Evolutionary conservation across 2,888 invertebrate species (phyloP).

Genomic region (Macrophya alboannulata): DNA sequence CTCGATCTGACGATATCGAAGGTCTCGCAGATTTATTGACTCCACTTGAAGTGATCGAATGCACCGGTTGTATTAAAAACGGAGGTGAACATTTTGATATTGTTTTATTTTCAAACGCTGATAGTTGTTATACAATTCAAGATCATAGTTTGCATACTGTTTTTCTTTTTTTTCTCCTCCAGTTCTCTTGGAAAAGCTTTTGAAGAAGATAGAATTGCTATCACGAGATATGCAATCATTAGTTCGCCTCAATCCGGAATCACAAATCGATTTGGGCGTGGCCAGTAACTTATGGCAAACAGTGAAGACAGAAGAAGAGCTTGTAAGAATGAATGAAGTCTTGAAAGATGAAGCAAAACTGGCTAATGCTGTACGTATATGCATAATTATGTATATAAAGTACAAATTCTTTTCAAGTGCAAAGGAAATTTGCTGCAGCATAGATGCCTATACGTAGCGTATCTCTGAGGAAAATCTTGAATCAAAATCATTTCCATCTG

Average conservation of each 20-base stretch:
- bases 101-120: not conserved
- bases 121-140: too few relatives aligned
- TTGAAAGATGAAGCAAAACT: constrained; percentile 14
- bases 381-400: not conserved
- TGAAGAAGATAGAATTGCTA: not conserved
- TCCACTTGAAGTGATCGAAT: constrained; percentile 17
- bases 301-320: constrained; percentile 7
- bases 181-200: not conserved
- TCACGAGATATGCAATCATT: not conserved
- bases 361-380: constrained; percentile 3
- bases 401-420: not conserved
- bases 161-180: not conserved
- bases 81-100: not conserved
- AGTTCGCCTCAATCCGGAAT: too few relatives aligned
- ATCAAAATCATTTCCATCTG: not conserved
- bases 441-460: too few relatives aligned
- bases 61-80: constrained; percentile 11
- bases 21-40: constrained; percentile 5
- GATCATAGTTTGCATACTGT: too few relatives aligned
- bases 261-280: too few relatives aligned
- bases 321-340: not conserved
- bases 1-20: not conserved
- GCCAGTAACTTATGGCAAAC: constrained; percentile 7
- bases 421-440: not conserved
- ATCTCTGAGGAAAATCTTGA: not conserved